Evolutionary conservation across 2,113 vertebrate species (phyloP), one percentile per base, ranked within the genome.

Genomic region (Mormoops blainvillei): DNA sequence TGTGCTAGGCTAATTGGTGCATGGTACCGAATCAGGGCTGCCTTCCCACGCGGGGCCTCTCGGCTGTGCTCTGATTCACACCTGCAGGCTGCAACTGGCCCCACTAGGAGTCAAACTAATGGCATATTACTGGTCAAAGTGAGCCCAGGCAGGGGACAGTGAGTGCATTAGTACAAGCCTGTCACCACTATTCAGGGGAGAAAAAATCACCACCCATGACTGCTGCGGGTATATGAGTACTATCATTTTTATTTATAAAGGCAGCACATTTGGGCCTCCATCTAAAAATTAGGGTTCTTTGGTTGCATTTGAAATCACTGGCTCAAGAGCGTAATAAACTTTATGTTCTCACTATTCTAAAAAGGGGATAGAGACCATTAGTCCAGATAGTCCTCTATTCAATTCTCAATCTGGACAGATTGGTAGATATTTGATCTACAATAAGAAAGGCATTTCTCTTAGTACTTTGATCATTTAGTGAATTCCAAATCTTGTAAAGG

Each of bases 11-110:
- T 96, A 90, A 96, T 77, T 81, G 81, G 65, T 33, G 28, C 43
- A 68, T 73, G 68, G 54, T 68, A 65, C 65, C 92, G 70, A 90
- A 22, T 97, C 36, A 24, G 61, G 70, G 56, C 92, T 81, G 65
- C 63, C 94, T 94, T 92, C 52, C 80, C 71, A 77, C 0, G 0
- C 26, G 15, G 43, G 87, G 52, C 8, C 65, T 94, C 33, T 94
- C 50, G 50, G 58, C 87, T 94, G 41, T 81, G 88, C 87, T 94
- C 84, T 96, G 88, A 96, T 91, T 96, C 94, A 67, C 81, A 84
- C 71, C 41, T 43, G 7, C 26, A 38, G 50, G 16, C n/a, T 61
- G 9, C 76, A 94, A 1, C 76, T 58, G 67, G 50, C 56, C 73
- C 74, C 58, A 13, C 52, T 61, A 36, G 31, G 70, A 77, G 10